Evolutionary conservation across 1,140 invertebrate genomes (phyloP), one percentile per base, ranked within the genome.

Genomic region (Pararge aegeria): DNA sequence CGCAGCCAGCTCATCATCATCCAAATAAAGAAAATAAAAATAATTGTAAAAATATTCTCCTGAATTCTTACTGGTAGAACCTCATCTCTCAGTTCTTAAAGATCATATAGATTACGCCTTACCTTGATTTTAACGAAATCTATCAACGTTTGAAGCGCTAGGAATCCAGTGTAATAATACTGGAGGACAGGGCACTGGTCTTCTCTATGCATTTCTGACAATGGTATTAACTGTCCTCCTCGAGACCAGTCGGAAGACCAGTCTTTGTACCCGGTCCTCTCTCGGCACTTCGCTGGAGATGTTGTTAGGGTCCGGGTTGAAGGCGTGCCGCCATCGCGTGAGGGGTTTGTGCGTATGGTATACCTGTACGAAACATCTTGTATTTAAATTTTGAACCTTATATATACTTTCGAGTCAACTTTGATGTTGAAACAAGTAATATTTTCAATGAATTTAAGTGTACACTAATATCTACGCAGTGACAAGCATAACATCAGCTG

Each of bases 91-190:
- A 24, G 7, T 24, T 24, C 24, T 24, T 24, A 24, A 24, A 24
- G n/a, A n/a, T n/a, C n/a, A n/a, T n/a, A n/a, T n/a, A 27, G 3
- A 7, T 9, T 27, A 27, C 27, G 2, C 1, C 61, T 63, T 46
- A 95, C 93, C 87, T 90, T 92, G 67, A 95, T 94, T 82, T 94
- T 94, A 3, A 94, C 93, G 69, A 91, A 93, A 79, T 95, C 94
- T 34, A 95, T 92, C 9, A 95, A 79, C 38, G 93, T 91, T 78
- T 95, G 94, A 54, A 95, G 72, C 1, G 93, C 94, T 52, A 95
- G 79, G 75, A 95, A 95, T n/a, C 94, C 94, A 1, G 94, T 94
- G 67, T 93, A 93, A 76, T 93, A 94, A 77, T 95, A 95, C 83
- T 94, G 92, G 67, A 95, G 93, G 0, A 93, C 93, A 0, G 94